Conservation (phyloP, 2,797 vertebrate genomes). For the Onychomys arenicola region DNA sequence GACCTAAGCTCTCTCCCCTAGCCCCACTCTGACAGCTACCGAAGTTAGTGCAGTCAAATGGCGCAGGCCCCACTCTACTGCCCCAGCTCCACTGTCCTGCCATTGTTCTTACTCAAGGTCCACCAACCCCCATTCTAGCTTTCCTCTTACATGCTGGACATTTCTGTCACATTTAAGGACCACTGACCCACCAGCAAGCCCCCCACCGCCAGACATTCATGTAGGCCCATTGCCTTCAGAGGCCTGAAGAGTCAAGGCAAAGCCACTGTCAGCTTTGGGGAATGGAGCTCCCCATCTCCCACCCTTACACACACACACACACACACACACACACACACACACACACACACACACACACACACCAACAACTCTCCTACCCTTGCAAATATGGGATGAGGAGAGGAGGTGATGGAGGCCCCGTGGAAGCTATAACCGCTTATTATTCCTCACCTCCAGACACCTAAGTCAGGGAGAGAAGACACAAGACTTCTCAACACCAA, state of each 20-base stretch:
- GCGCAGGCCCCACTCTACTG: slow-evolving; percentile 70
- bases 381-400: slow-evolving; percentile 31
- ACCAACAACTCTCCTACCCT: neutral
- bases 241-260: slow-evolving; percentile 17
- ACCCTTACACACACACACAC: neutral
- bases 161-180: slow-evolving; percentile 47
- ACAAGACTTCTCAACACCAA: slow-evolving; percentile 64
- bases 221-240: slow-evolving; percentile 49
- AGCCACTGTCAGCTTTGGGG: slow-evolving; percentile 63
- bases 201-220: slow-evolving; percentile 41
- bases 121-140: slow-evolving; percentile 50
- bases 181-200: slow-evolving; percentile 53
- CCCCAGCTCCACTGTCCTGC: slow-evolving; percentile 13
- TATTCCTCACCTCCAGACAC: slow-evolving; percentile 49
- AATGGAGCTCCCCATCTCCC: slow-evolving; percentile 28
- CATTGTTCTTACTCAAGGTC: neutral
- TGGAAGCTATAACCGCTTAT: slow-evolving; percentile 41
- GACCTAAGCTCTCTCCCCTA: slow-evolving; percentile 52
- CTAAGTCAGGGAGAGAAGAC: slow-evolving; percentile 40
- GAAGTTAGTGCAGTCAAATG: slow-evolving; percentile 77
- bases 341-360: neutral
- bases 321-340: neutral
- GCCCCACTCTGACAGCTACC: slow-evolving; percentile 73
- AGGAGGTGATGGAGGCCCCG: neutral
- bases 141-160: neutral